Evolutionary conservation across 2,888 invertebrate genomes (phyloP).

Genomic region (Notodonta ziczac): DNA sequence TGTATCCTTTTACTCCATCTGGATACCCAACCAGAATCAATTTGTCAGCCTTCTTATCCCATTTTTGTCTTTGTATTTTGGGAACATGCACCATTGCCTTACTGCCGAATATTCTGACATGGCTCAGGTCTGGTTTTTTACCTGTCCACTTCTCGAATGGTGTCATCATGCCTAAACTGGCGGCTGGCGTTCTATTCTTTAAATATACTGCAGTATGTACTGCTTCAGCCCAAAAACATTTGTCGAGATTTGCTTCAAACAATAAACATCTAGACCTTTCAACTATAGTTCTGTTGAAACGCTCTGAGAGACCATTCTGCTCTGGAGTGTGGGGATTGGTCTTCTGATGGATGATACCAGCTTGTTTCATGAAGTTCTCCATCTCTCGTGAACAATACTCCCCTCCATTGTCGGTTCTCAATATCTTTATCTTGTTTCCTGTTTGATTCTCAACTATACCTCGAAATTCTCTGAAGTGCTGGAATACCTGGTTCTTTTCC

Average conservation of each 20-base stretch:
- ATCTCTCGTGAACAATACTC: constrained; percentile 29
- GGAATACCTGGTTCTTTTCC: constrained; percentile 35
- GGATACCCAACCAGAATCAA: constrained; percentile 3
- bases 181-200: constrained; percentile 5
- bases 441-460: constrained; percentile 31
- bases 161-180: constrained; percentile 2
- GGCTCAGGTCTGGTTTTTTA: constrained; percentile 5
- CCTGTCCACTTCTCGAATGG: constrained; percentile 10
- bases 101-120: constrained; percentile 11
- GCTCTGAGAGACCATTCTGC: constrained; percentile 30
- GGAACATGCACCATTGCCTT: constrained; percentile 12
- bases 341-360: constrained; percentile 34
- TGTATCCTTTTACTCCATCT: too few relatives aligned
- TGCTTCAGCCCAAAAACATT: constrained; percentile 27
- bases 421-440: constrained; percentile 16
- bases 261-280: constrained; percentile 30
- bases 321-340: constrained; percentile 30
- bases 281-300: constrained; percentile 27
- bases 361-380: constrained; percentile 20
- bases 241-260: constrained; percentile 22
- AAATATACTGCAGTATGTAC: constrained; percentile 25
- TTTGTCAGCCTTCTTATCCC: constrained; percentile 18
- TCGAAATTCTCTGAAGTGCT: constrained; percentile 25
- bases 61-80: constrained; percentile 10
- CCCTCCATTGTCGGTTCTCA: constrained; percentile 31